phyloP scores from a whole-genome alignment of 2,113 vertebrate genomes.

The Thunnus thynnus region DNA sequence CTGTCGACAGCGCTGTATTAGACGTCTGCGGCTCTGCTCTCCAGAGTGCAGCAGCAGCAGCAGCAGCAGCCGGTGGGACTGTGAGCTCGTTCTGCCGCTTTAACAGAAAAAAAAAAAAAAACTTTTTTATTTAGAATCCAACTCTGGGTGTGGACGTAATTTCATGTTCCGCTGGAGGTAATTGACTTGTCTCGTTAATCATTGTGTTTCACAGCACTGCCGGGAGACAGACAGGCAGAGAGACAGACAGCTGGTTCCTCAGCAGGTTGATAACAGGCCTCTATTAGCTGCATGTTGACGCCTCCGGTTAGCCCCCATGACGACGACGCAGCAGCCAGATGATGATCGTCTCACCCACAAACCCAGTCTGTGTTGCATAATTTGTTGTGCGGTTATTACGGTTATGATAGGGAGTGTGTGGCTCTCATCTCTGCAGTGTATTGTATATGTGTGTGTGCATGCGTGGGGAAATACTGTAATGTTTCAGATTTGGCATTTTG shows the following conservation, averaged over 20 bases:
- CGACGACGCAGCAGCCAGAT: not conserved
- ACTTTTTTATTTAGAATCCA: not conserved
- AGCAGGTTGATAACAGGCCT: constrained; percentile 20
- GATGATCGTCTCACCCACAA: constrained; percentile 18
- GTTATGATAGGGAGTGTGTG: constrained; percentile 3
- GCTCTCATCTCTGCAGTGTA: no score
- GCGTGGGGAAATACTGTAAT: no score
- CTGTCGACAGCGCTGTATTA: no score
- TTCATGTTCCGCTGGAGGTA: constrained; percentile 7
- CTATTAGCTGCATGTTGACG: constrained; percentile 57
- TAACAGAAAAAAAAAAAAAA: no score
- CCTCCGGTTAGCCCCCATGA: constrained; percentile 16
- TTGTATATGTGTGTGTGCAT: no score
- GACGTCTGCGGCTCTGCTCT: not conserved
- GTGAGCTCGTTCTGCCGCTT: not conserved
- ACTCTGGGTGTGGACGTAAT: not conserved
- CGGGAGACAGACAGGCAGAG: constrained; percentile 2
- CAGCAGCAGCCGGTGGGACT: no score
- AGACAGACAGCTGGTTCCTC: constrained; percentile 10
- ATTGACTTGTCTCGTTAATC: constrained; percentile 20
- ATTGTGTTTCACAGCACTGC: constrained; percentile 10
- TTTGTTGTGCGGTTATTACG: constrained; percentile 29
- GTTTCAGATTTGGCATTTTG: no score
- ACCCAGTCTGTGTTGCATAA: not conserved
- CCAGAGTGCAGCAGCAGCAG: no score